Evolutionary conservation across 2,888 invertebrate genomes (phyloP).

Genomic region (Amblyjoppa fuscipennis): DNA sequence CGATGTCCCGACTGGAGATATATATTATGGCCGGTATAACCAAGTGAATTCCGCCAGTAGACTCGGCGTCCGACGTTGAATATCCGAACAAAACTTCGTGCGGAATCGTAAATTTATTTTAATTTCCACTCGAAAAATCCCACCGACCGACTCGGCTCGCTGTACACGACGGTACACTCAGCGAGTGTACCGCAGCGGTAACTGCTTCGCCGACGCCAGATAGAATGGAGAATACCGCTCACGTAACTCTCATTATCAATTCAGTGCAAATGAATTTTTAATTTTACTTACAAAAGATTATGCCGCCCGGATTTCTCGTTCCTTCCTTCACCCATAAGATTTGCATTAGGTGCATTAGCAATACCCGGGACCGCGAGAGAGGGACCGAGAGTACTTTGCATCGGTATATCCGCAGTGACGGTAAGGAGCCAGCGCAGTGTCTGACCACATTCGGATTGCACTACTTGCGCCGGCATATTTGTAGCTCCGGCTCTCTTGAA

Average conservation of each 20-base stretch:
- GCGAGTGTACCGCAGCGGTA: neutral
- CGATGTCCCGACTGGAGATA: slow-evolving; percentile 8
- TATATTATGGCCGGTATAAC: neutral
- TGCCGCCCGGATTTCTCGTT: slow-evolving; percentile 46
- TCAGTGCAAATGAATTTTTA: slow-evolving; percentile 60
- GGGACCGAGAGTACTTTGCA: slow-evolving; percentile 13
- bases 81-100: slow-evolving; percentile 35
- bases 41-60: slow-evolving; percentile 16
- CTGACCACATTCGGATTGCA: slow-evolving; percentile 41
- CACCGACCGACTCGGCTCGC: neutral
- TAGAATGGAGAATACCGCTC: slow-evolving; percentile 27
- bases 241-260: slow-evolving; percentile 51
- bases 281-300: slow-evolving; percentile 53
- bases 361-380: slow-evolving; percentile 16
- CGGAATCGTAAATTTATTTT: slow-evolving; percentile 54
- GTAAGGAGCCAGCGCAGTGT: neutral
- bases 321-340: slow-evolving; percentile 37
- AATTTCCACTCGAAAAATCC: slow-evolving; percentile 48
- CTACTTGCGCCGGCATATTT: slow-evolving; percentile 28
- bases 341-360: slow-evolving; percentile 57
- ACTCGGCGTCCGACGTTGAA: slow-evolving; percentile 1
- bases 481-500: neutral
- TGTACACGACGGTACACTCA: neutral
- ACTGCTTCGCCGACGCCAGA: slow-evolving; percentile 9
- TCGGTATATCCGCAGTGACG: neutral